phyloP scores from a whole-genome alignment of 2,113 vertebrate genomes.

The Spea bombifrons region DNA sequence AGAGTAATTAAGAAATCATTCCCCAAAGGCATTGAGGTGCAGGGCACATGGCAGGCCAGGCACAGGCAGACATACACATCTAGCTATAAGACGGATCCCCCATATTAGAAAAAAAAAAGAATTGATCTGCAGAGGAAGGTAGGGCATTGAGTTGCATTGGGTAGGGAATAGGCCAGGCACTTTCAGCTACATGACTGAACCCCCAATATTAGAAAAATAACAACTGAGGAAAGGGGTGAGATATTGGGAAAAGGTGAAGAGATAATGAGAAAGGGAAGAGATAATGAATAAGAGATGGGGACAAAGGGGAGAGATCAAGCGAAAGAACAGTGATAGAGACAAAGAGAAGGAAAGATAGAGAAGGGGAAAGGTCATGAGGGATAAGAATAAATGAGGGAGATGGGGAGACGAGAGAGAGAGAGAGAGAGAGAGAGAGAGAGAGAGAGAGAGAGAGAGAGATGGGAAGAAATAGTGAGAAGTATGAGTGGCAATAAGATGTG shows the following conservation, averaged over 20 bases:
- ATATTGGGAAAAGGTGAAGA: neutral
- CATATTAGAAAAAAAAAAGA: too few species aligned
- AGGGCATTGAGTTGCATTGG: too few species aligned
- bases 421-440: neutral
- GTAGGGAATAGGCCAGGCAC: too few species aligned
- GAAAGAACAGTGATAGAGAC: neutral
- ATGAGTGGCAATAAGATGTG: neutral
- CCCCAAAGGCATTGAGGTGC: too few species aligned
- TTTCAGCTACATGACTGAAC: too few species aligned
- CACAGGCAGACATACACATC: too few species aligned
- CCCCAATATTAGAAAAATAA: too few species aligned
- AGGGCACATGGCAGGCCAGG: too few species aligned
- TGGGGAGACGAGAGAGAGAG: neutral
- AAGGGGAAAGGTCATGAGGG: too few species aligned
- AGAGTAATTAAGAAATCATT: too few species aligned
- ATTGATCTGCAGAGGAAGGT: too few species aligned
- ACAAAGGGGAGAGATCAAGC: neutral
- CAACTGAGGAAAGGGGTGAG: neutral
- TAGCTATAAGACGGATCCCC: too few species aligned
- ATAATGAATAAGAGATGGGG: neutral
- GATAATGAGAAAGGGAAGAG: neutral
- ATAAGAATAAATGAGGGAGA: neutral
- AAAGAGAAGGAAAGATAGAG: neutral
- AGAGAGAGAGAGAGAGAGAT: neutral
- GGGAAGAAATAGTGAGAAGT: neutral